phyloP scores from a whole-genome alignment of 2,888 invertebrate species.

The Pyrochroa serraticornis region DNA sequence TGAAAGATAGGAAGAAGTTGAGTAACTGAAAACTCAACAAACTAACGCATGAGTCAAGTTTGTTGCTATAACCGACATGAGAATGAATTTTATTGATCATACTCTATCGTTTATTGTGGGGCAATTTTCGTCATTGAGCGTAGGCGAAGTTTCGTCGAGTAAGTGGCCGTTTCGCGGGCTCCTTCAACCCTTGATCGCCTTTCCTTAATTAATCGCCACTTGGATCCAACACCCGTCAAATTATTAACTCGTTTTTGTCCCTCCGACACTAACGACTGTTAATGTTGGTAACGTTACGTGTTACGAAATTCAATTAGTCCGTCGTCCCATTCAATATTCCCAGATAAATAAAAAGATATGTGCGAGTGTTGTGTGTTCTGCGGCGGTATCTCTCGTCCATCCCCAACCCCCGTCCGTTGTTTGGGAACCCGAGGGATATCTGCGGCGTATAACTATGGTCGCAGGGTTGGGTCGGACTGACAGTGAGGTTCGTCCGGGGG shows the following conservation, averaged over 20 bases:
- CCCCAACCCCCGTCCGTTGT: conserved; percentile 13
- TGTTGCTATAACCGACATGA: too few species aligned
- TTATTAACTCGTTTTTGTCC: conserved; percentile 21
- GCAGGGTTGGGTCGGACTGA: conserved; percentile 37
- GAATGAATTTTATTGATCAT: too few species aligned
- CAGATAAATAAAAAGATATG: conserved; percentile 31
- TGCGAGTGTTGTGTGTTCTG: conserved; percentile 1
- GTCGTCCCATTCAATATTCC: conserved; percentile 28
- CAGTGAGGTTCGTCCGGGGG: conserved; percentile 39
- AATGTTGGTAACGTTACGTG: conserved; percentile 27
- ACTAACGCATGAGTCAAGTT: too few species aligned
- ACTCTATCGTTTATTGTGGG: too few species aligned
- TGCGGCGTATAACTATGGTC: conserved; percentile 41
- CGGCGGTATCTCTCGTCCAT: background rate
- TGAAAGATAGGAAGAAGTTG: too few species aligned
- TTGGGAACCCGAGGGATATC: conserved; percentile 31
- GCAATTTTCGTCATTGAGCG: too few species aligned
- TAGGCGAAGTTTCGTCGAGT: too few species aligned
- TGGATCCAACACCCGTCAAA: too few species aligned
- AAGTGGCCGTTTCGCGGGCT: too few species aligned
- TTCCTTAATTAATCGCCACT: too few species aligned
- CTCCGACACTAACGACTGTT: conserved; percentile 25
- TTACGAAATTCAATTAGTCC: conserved; percentile 31
- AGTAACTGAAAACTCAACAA: too few species aligned
- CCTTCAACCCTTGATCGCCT: too few species aligned